phyloP scores from a whole-genome alignment of 2,888 invertebrate species.

The Drosophila quinaria region DNA sequence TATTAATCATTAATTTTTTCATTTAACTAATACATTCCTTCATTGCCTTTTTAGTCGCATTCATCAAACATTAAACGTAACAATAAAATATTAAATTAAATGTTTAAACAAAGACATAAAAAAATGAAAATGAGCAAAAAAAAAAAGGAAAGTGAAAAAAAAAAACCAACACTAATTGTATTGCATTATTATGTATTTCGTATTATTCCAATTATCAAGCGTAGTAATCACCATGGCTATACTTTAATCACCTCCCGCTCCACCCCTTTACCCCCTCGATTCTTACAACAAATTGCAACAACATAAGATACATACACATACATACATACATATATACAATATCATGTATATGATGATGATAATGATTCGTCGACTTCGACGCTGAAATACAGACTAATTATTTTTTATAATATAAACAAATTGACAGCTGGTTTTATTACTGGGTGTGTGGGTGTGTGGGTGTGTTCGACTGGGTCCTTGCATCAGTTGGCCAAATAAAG shows the following conservation, averaged over 20 bases:
- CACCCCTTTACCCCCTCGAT: constrained; percentile 13
- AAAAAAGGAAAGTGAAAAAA: constrained; percentile 16
- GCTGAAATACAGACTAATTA: constrained; percentile 77
- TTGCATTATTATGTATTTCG: constrained; percentile 78
- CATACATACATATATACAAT: constrained; percentile 49
- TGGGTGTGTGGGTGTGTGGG: constrained; percentile 1
- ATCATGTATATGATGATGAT: constrained; percentile 58
- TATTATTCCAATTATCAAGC: constrained; percentile 80
- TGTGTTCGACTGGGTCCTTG: constrained; percentile 26
- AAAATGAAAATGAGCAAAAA: constrained; percentile 26
- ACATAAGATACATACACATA: constrained; percentile 48
- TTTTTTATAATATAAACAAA: constrained; percentile 79
- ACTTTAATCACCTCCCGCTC: constrained; percentile 65
- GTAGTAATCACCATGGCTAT: constrained; percentile 75
- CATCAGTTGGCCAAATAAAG: constrained; percentile 74
- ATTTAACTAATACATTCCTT: constrained; percentile 64
- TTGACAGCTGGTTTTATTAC: constrained; percentile 79
- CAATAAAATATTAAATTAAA: constrained; percentile 49
- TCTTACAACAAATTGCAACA: constrained; percentile 37
- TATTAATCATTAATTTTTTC: constrained; percentile 1
- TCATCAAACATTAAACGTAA: constrained; percentile 60
- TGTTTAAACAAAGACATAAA: constrained; percentile 38
- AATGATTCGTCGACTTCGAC: constrained; percentile 73
- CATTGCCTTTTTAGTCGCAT: constrained; percentile 77
- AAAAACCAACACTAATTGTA: constrained; percentile 64